Evolutionary conservation across 1,140 invertebrate genomes (phyloP).

Genomic region (Daktulosphaira vitifoliae): DNA sequence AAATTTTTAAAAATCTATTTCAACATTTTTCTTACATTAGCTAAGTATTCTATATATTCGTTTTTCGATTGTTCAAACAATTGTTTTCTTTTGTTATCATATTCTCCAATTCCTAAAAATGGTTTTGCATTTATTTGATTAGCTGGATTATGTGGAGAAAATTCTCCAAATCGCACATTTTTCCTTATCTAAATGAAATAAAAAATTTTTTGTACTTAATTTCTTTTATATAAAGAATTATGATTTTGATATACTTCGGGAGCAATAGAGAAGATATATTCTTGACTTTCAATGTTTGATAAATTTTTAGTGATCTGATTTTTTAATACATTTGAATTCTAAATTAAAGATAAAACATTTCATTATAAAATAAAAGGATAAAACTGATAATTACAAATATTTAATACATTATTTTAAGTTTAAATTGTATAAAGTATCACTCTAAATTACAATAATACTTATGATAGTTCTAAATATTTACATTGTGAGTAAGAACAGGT

Average conservation of each 20-base stretch:
- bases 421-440: neutral
- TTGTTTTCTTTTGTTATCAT: constrained; percentile 23
- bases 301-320: neutral
- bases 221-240: too few species aligned
- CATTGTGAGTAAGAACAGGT: constrained; percentile 2
- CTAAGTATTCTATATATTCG: constrained; percentile 30
- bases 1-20: too few species aligned
- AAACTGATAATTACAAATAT: too few species aligned
- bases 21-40: too few species aligned
- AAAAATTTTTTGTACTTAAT: too few species aligned
- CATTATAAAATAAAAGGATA: too few species aligned
- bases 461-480: constrained; percentile 1
- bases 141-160: constrained; percentile 32
- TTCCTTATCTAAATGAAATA: constrained; percentile 9
- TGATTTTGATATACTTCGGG: too few species aligned
- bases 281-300: neutral
- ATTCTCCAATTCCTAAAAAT: constrained; percentile 32
- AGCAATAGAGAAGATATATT: neutral
- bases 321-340: neutral
- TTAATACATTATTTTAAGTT: neutral
- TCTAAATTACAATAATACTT: neutral
- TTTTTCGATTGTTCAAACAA: constrained; percentile 14
- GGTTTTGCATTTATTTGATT: constrained; percentile 20
- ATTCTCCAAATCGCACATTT: constrained; percentile 34
- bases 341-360: neutral